Base-by-base conservation (phyloP, 2,888 invertebrate genomes). In the Empis livida region DNA sequence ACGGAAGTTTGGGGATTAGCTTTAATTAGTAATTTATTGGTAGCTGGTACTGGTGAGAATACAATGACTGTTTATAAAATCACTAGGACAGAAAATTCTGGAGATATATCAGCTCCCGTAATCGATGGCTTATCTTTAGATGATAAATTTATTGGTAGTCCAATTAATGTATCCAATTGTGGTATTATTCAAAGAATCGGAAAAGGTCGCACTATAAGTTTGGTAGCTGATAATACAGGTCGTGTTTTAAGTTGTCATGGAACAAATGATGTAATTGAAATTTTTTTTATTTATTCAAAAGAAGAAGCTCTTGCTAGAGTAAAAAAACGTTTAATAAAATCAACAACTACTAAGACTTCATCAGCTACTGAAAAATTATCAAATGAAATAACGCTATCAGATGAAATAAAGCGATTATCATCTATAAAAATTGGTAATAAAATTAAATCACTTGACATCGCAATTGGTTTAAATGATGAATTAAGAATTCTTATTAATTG, bases 1-100 rank as follows among this genome's bases (percentile, higher is more conserved):
- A 80, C 83, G 53, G 94, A 94, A 74, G 81, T 96, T 17, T 94
- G 94, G 88, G 82, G 84, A 40, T 77, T 95, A 60, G 76, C 79
- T 31, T 69, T 95, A 42, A 65, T 88, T 27, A 83, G 84, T 60
- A 76, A 89, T 59, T 82, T 88, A 58, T 71, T 97, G 57, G 78
- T 96, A n/a, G 87, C 91, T 10, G 96, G 94, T 15, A 84, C 84
- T 54, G 80, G 82, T 52, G 92, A 93, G 62, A 80, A 80, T 55
- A 85, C 89, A 62, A 72, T 97, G 52, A 73, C 84, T 54, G 86
- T 95, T 1, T 96, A 90, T 83, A 82, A 84, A 61, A 69, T 94
- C 14, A 73, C 71, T 48, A 76, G 77, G 61, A 73, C 71, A 3
- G 71, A 75, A 53, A 56, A 61, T 4, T 72, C 73, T 53, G 57